phyloP scores from a whole-genome alignment of 1,140 invertebrate genomes.

The Penaeus vannamei region DNA sequence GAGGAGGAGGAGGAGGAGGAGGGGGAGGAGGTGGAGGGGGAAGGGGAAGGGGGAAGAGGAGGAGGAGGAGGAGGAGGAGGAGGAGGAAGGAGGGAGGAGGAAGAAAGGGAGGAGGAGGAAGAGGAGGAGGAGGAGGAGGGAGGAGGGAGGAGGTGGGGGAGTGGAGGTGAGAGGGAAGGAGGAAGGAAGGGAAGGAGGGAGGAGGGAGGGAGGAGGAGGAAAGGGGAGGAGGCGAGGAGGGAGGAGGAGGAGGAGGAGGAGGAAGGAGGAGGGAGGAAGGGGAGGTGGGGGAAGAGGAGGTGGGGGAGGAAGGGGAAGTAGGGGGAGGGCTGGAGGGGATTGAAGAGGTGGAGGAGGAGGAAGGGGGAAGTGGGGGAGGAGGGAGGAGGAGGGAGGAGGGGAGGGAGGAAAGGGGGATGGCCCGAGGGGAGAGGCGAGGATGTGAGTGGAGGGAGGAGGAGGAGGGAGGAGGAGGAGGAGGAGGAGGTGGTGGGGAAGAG shows the following conservation, averaged over 20 bases:
- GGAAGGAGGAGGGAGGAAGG: neutral
- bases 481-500: neutral
- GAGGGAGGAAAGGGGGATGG: neutral
- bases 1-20: neutral
- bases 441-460: neutral
- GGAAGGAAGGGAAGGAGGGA: neutral
- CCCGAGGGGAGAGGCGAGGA: neutral
- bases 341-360: neutral
- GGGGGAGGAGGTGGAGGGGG: neutral
- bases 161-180: neutral
- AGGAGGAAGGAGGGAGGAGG: neutral
- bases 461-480: neutral
- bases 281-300: neutral
- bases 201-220: neutral
- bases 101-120: neutral
- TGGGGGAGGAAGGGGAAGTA: neutral
- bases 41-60: neutral
- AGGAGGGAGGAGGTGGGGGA: neutral
- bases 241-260: neutral
- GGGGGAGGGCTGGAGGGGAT: neutral
- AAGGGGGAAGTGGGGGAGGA: neutral
- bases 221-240: neutral
- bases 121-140: neutral
- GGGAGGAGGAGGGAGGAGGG: neutral
- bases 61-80: neutral